Evolutionary conservation across 2,113 vertebrate species (phyloP), one percentile per base, ranked within the genome.

Genomic region (Anser brachyrhynchus): DNA sequence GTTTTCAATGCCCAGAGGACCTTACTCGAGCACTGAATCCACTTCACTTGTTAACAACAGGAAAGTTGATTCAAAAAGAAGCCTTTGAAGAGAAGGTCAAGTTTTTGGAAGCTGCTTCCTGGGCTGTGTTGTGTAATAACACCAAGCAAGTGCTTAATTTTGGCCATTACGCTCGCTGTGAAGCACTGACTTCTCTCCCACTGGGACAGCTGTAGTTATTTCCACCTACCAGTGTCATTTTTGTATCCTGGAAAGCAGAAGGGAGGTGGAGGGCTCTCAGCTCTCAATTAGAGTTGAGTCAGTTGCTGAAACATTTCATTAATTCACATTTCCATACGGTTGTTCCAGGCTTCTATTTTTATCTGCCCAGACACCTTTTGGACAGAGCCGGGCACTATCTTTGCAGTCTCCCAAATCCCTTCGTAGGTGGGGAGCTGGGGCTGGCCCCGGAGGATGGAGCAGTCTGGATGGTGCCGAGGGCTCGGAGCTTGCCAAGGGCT

Each of bases 171-270:
- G 8, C 94, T 93, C 12, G 0, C 93, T 89, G 78, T 61, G 71
- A 94, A 74, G 72, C 74, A 73, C 73, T 1, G 17, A 46, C 92
- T 93, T 83, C 93, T 97, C 64, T 97, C 86, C 95, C 91, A 76
- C 72, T 92, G 92, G 82, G 84, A 94, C 94, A 92, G 57, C 87
- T 81, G 93, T 89, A 94, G 96, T 95, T 86, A 91, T 97, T 98
- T 97, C 95, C 94, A 97, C 93, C 97, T 96, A 96, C 92, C 95
- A 83, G 71, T 96, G 94, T 96, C 92, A 87, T 94, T 95, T 95
- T 87, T 95, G 92, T 96, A 88, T 98, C 97, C 97, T 97, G 96
- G 97, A 97, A 98, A 98, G 97, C 96, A 97, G 88, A 97, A 97
- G 74, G 90, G 92, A 96, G 90, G 93, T 95, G 95, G 94, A 97